Base-by-base conservation (phyloP, 2,888 invertebrate species). In the Zhuqinia jingwanae region DNA sequence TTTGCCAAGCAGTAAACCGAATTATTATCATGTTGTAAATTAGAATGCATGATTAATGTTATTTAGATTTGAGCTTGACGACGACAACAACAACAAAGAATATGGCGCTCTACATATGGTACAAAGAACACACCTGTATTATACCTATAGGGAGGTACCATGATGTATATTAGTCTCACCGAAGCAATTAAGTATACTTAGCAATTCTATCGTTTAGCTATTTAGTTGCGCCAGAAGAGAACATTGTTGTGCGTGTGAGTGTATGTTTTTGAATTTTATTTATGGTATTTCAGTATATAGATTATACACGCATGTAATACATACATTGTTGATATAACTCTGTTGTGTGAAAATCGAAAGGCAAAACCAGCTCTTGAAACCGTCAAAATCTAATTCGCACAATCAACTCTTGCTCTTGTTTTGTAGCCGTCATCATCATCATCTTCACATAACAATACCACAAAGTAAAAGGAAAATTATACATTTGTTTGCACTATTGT, bases 341-440 rank as follows among this genome's bases (percentile, higher is more conserved):
- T 13, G 17, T 68, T 68, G 68, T 68, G 68, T 68, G 68, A 68
- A 68, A 68, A 68, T 68, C 45, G 68, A 68, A 68, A 68, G 68
- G 68, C n/a, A 68, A 22, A 36, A n/a, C n/a, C n/a, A n/a, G n/a
- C n/a, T n/a, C 65, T 42, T 10, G 1, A 36, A 36, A 22, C 68
- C 45, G 45, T 68, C 45, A 68, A 45, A 68, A 30, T 68, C 45
- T 45, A 68, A 68, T 68, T 68, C 68, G n/a, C 68, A 68, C 68
- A 68, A 45, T 68, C 42, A 22, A 13, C 36, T 36, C 63, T 0
- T 65, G 36, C 17, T 45, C 68, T 68, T 68, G 22, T 45, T 45
- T 68, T n/a, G n/a, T n/a, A n/a, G n/a, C n/a, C n/a, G 68, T 45
- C 45, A 22, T 68, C 68, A 45, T 11, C 47, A 45, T 45, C 45